Conservation (phyloP, 2,888 invertebrate species). For the Tetropium fuscum region DNA sequence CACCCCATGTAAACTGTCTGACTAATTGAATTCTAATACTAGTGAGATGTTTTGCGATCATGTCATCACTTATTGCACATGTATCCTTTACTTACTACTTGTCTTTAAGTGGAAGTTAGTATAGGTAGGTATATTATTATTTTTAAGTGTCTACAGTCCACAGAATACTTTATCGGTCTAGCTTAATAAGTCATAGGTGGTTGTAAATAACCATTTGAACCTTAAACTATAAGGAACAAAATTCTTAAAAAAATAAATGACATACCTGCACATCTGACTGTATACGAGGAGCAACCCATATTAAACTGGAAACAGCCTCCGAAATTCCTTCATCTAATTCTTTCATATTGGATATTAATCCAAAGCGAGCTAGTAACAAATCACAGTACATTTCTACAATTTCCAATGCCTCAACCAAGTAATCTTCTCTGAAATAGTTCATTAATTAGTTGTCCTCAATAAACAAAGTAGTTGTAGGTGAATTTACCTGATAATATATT, state of each 20-base stretch:
- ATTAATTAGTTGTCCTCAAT: neutral
- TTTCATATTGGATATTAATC: slow-evolving; percentile 96
- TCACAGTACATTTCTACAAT: slow-evolving; percentile 99
- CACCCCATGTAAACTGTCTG: no score
- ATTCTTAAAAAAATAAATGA: neutral
- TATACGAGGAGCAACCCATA: slow-evolving; percentile 97
- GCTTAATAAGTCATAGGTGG: no score
- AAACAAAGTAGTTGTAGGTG: neutral
- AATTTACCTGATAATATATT: slow-evolving; percentile 90
- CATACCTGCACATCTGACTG: slow-evolving; percentile 83
- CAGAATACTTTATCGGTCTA: no score
- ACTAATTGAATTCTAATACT: no score
- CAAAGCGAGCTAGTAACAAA: slow-evolving; percentile 94
- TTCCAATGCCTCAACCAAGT: slow-evolving; percentile 99
- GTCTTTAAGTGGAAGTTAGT: no score
- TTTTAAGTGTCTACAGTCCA: no score
- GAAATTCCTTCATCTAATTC: slow-evolving; percentile 95
- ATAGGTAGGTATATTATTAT: no score
- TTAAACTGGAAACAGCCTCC: slow-evolving; percentile 94
- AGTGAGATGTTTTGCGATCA: no score
- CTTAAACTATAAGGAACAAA: neutral
- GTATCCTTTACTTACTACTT: no score
- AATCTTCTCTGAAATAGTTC: slow-evolving; percentile 85
- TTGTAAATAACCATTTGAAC: neutral
- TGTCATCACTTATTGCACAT: no score